A percentile compares a stretch with the other conserved stretches of the same genome.
phyloP scores from a whole-genome alignment of 1,140 invertebrate species.

The Cydia splendana region DNA sequence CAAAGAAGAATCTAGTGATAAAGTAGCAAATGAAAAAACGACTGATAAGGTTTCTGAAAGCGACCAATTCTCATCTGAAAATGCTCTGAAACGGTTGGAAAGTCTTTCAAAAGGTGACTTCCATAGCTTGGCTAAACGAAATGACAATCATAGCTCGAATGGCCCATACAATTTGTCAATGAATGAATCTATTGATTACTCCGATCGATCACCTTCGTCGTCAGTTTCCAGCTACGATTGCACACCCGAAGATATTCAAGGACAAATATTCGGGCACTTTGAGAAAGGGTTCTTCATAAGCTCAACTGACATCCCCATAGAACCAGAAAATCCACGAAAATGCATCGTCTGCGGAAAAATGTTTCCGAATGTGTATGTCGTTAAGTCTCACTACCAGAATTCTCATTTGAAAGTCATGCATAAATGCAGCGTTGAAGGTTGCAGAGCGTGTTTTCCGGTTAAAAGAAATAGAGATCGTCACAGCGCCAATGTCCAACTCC shows the following conservation, averaged over 20 bases:
- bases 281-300: slow-evolving; percentile 87
- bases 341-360: slow-evolving; percentile 96
- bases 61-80: slow-evolving; percentile 76
- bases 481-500: slow-evolving; percentile 94
- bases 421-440: slow-evolving; percentile 97
- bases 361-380: slow-evolving; percentile 97
- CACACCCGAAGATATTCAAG: slow-evolving; percentile 80
- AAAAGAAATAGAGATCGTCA: slow-evolving; percentile 96
- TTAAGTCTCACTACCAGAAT: slow-evolving; percentile 97
- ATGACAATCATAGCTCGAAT: slow-evolving; percentile 47
- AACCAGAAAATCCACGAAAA: slow-evolving; percentile 87
- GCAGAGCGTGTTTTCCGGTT: slow-evolving; percentile 97
- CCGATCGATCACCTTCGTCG: slow-evolving; percentile 80
- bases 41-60: slow-evolving; percentile 39
- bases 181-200: slow-evolving; percentile 76
- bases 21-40: slow-evolving; percentile 42
- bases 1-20: slow-evolving; percentile 62
- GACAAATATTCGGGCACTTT: slow-evolving; percentile 84
- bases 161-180: slow-evolving; percentile 65
- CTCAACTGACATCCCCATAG: slow-evolving; percentile 91
- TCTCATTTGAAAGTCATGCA: slow-evolving; percentile 98
- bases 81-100: slow-evolving; percentile 89
- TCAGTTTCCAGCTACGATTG: slow-evolving; percentile 82
- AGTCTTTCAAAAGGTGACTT: slow-evolving; percentile 90
- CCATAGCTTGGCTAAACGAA: slow-evolving; percentile 77